Evolutionary conservation across 1,140 invertebrate genomes (phyloP).

Genomic region (Saccostrea cuccullata): DNA sequence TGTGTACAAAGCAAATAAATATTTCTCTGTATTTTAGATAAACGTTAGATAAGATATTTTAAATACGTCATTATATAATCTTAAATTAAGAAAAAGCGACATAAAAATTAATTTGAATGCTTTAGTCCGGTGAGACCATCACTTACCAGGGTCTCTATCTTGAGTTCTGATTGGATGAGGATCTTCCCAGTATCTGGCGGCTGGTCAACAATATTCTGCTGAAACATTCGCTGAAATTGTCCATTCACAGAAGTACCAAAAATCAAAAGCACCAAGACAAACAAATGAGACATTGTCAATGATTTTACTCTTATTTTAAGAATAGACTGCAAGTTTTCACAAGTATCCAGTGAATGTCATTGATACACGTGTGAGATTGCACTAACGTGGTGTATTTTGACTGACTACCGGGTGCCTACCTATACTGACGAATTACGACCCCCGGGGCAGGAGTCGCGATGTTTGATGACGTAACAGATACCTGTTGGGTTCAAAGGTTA

Average conservation of each 20-base stretch:
- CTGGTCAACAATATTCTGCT: slow-evolving; percentile 37
- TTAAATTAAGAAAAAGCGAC: too few species aligned
- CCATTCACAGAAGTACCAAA: slow-evolving; percentile 15
- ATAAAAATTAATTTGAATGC: too few species aligned
- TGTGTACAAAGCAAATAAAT: too few species aligned
- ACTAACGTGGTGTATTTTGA: background rate
- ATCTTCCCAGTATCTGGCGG: slow-evolving; percentile 42
- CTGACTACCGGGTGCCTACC: background rate
- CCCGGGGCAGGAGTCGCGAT: background rate
- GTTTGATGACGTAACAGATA: slow-evolving; percentile 1
- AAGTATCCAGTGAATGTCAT: background rate
- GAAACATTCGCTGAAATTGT: slow-evolving; percentile 50
- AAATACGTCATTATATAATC: too few species aligned
- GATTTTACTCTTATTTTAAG: background rate
- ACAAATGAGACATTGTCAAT: background rate
- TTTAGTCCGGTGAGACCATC: background rate
- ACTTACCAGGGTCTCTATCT: slow-evolving; percentile 42
- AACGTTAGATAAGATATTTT: too few species aligned
- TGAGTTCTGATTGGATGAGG: slow-evolving; percentile 47
- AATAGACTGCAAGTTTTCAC: background rate
- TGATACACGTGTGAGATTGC: background rate
- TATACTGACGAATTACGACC: background rate
- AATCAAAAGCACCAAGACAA: slow-evolving; percentile 3
- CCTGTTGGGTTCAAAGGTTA: slow-evolving; percentile 8
- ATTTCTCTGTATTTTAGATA: too few species aligned